Conservation (phyloP, 2,888 invertebrate species). For the Emesis russula region DNA sequence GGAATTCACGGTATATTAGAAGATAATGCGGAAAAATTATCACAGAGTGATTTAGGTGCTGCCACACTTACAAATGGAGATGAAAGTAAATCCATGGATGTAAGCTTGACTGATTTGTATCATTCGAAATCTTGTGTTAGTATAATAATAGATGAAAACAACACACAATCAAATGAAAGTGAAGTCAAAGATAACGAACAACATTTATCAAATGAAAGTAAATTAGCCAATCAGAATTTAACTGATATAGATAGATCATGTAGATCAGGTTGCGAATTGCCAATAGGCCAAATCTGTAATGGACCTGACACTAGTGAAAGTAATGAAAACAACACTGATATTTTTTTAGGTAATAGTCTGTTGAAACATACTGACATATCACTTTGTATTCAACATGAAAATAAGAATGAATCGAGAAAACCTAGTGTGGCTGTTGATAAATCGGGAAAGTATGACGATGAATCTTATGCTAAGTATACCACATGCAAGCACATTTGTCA, state of each 20-base stretch:
- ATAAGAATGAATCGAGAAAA: not conserved
- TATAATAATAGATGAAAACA: not conserved
- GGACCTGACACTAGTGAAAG: not conserved
- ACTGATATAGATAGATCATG: slow-evolving; percentile 20
- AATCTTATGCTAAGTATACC: not conserved
- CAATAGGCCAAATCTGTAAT: slow-evolving; percentile 43
- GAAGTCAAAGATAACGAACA: slow-evolving; percentile 17
- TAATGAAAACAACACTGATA: not conserved
- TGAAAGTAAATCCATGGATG: not conserved
- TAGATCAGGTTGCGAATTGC: slow-evolving; percentile 10
- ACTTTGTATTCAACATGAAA: not conserved
- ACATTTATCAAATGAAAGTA: slow-evolving; percentile 53
- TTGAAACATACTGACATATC: not conserved
- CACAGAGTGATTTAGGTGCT: not conserved
- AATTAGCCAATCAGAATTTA: slow-evolving; percentile 30
- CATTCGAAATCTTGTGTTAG: not conserved
- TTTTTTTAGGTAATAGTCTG: not conserved
- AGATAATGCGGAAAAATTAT: not conserved
- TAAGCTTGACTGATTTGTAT: not conserved
- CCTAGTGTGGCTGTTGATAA: not conserved
- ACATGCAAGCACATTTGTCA: not conserved
- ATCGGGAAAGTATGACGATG: not conserved
- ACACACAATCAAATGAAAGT: not conserved
- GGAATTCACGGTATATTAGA: not conserved
- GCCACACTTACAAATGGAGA: not conserved